phyloP scores from a whole-genome alignment of 2,888 invertebrate genomes.

The Allolobophora icterica region DNA sequence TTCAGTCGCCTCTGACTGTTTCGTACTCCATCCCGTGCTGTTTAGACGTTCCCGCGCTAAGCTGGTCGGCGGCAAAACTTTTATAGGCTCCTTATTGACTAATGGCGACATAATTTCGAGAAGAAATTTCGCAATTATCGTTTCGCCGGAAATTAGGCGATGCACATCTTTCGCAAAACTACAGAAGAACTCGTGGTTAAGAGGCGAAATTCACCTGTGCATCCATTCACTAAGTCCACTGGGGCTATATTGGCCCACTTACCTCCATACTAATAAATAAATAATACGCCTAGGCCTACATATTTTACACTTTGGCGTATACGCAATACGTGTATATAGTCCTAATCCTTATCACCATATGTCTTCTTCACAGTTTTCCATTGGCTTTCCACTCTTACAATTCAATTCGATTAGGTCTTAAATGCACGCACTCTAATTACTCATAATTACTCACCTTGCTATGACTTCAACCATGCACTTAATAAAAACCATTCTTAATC shows the following conservation, averaged over 20 bases:
- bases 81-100: conserved; percentile 13
- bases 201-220: background rate
- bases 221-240: background rate
- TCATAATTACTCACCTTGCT: too few relatives aligned
- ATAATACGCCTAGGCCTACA: background rate
- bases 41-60: background rate
- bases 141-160: background rate
- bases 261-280: background rate
- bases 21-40: background rate
- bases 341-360: background rate
- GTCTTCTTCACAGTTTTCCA: too few relatives aligned
- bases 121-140: conserved; percentile 17
- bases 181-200: background rate
- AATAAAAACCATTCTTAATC: too few relatives aligned
- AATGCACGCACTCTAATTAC: too few relatives aligned
- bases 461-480: too few relatives aligned
- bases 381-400: too few relatives aligned
- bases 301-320: too few relatives aligned
- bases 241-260: conserved; percentile 1
- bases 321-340: background rate
- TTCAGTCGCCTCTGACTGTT: background rate
- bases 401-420: too few relatives aligned
- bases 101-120: conserved; percentile 2
- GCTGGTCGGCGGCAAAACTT: background rate
- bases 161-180: background rate